These are phyloP conservation scores for Aphelocoma californica DNA, from an alignment of 2,797 vertebrate species.

Conservation along the genomic window DNA sequence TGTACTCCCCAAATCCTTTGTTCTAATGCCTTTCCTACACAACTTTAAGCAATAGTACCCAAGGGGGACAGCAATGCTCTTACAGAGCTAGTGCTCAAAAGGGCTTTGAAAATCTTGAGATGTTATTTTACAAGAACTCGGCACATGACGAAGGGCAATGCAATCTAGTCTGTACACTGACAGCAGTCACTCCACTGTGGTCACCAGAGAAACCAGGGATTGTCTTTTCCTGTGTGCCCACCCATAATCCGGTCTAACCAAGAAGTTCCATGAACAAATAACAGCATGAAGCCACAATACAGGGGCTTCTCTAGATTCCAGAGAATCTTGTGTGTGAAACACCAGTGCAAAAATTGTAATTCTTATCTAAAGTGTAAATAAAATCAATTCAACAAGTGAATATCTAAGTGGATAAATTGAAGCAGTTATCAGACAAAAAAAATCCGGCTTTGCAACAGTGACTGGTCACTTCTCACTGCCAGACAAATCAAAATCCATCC, in stretches of 20 bases:
- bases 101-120: constrained; percentile 17
- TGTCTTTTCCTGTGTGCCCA: neutral
- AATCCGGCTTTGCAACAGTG: constrained; percentile 39
- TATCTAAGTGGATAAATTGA: neutral
- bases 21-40: neutral
- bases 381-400: constrained; percentile 60
- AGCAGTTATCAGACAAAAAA: constrained; percentile 54
- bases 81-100: neutral
- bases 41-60: neutral
- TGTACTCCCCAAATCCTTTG: constrained; percentile 51
- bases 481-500: constrained; percentile 70
- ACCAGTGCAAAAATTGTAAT: neutral
- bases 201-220: constrained; percentile 11
- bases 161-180: neutral
- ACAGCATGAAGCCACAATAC: constrained; percentile 6
- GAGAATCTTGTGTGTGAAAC: neutral
- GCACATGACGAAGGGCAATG: neutral
- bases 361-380: constrained; percentile 11
- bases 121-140: neutral
- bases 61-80: neutral
- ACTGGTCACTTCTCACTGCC: constrained; percentile 58
- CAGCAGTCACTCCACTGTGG: neutral
- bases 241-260: neutral
- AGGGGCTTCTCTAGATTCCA: neutral
- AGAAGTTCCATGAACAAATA: constrained; percentile 41